These are phyloP conservation scores for Colinus virginianus DNA, from an alignment of 2,113 vertebrate genomes.

Conservation along the genomic window DNA sequence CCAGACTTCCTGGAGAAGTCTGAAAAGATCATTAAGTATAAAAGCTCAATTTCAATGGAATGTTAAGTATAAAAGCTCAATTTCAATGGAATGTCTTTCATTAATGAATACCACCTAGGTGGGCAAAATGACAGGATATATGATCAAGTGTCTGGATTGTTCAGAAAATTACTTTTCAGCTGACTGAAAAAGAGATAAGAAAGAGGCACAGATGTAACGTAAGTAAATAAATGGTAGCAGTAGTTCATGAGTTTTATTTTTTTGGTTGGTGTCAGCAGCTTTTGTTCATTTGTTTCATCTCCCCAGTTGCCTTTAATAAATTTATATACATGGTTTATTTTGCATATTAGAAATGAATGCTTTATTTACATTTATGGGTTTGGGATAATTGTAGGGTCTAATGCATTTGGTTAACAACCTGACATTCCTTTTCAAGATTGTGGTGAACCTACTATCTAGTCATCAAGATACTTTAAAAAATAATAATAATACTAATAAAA, in stretches of 20 bases:
- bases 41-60: not conserved
- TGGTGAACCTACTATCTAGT: not conserved
- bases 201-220: not conserved
- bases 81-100: not conserved
- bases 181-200: not conserved
- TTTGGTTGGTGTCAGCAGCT: not conserved
- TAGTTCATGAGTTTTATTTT: not conserved
- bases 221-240: not conserved
- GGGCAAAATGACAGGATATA: not conserved
- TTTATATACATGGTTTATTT: not conserved
- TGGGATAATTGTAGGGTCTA: not conserved
- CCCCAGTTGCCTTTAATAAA: not conserved
- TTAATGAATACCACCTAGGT: not conserved
- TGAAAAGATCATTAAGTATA: not conserved
- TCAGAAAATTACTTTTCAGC: not conserved
- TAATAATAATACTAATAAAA: not conserved
- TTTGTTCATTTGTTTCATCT: not conserved
- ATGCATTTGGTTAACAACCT: not conserved
- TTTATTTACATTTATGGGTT: not conserved
- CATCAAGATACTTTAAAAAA: not conserved
- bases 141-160: not conserved
- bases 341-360: not conserved
- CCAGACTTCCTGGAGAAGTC: not conserved
- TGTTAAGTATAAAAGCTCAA: not conserved
- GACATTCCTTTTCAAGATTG: not conserved